Base-by-base conservation (phyloP, 1,140 invertebrate genomes). In the Lysiphlebus fabarum region DNA sequence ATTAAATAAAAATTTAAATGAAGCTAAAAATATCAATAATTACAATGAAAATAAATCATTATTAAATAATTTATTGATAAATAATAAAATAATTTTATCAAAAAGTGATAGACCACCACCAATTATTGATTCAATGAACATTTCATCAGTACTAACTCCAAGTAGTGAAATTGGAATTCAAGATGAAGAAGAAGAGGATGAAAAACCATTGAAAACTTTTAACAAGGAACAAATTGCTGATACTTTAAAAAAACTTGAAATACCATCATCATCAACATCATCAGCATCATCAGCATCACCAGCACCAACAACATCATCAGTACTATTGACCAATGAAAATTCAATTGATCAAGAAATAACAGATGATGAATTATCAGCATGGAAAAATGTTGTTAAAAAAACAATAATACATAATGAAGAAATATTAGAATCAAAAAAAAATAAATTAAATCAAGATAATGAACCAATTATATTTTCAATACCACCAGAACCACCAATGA, bases 401-500 rank as follows among this genome's bases (percentile, higher is more conserved):
- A 70, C 70, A 0, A 0, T 62, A 0, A 38, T 60, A 11, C 5
- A 56, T 1, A 8, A 49, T 1, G 63, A 45, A 3, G 42, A 44
- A 10, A 26, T 48, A 5, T 12, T 14, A 6, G 0, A 49, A 6
- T 26, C 42, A 26, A 11, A 38, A 8, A 38, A 54, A 7, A n/a
- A 12, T 33, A 26, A 43, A 45, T 5, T 3, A 3, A 26, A 56
- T 49, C 1, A 41, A 4, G 10, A 51, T 0, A 7, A 51, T 0
- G 8, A 45, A 7, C 57, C 64, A 7, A 34, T 56, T 33, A 5
- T 49, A n/a, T 61, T 72, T 10, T 70, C 65, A 6, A 74, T 74
- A 34, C 63, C 62, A 11, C 73, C 72, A 0, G 72, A 76, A 53
- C 61, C 72, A 9, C 70, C 70, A 5, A 7, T 44, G 33, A 64